Percentiles rank a stretch among this genome's conserved stretches.
These are phyloP conservation scores for Rambutsinella grinnellia DNA, from an alignment of 2,888 invertebrate genomes.

Conservation along the genomic window DNA sequence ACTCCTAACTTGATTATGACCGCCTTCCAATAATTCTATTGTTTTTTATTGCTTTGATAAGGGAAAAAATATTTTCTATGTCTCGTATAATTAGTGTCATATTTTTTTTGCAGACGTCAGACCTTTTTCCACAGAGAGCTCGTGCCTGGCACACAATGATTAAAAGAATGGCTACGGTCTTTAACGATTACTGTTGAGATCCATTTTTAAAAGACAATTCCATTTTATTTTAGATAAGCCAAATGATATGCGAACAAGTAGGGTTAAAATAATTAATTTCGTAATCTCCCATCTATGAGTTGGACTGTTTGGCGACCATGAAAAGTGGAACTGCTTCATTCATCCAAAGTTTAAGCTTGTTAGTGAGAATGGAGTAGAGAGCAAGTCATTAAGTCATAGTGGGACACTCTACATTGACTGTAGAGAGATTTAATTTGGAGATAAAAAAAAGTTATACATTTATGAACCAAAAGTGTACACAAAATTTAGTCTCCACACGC, in stretches of 20 bases:
- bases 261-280: conserved; percentile 19
- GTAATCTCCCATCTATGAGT: conserved; percentile 35
- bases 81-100: background rate
- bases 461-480: no score
- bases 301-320: background rate
- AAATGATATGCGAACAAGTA: no score
- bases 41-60: background rate
- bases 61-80: background rate
- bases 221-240: no score
- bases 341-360: conserved; percentile 2
- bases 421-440: no score
- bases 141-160: background rate
- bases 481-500: no score
- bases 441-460: no score
- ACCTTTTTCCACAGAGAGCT: background rate
- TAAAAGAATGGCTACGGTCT: no score
- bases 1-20: no score
- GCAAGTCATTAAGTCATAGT: conserved; percentile 25
- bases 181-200: no score
- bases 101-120: background rate
- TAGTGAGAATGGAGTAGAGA: conserved; percentile 4
- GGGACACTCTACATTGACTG: no score
- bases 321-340: conserved; percentile 18
- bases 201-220: no score
- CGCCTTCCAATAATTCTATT: no score